Percentiles rank a stretch among this genome's conserved stretches.
Evolutionary conservation across 2,797 vertebrate species (phyloP).

Genomic region (Siniperca undulata): DNA sequence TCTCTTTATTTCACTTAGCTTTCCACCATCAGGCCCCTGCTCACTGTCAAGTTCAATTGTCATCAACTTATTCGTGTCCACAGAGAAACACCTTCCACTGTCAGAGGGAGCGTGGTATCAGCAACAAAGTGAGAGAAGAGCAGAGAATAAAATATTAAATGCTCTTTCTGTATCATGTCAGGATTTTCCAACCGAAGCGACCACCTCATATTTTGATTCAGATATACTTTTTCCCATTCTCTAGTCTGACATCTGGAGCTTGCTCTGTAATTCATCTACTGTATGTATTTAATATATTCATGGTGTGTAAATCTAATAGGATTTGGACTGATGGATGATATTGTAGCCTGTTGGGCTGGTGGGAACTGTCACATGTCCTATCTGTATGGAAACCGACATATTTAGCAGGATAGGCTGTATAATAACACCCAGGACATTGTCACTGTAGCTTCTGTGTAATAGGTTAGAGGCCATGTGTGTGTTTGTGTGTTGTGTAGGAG

Average conservation of each 20-base stretch:
- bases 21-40: constrained; percentile 49
- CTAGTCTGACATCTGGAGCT: constrained; percentile 12
- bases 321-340: constrained; percentile 38
- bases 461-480: constrained; percentile 13
- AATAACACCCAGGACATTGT: constrained; percentile 25
- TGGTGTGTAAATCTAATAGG: constrained; percentile 23
- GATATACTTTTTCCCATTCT: neutral
- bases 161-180: constrained; percentile 29
- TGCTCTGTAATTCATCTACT: constrained; percentile 38
- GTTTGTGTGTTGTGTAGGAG: constrained; percentile 29
- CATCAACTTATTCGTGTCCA: constrained; percentile 67
- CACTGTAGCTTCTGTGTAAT: constrained; percentile 39
- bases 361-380: constrained; percentile 12
- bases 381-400: neutral
- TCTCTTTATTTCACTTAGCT: constrained; percentile 36
- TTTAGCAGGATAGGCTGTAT: constrained; percentile 6
- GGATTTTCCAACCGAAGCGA: neutral
- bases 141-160: constrained; percentile 40
- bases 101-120: constrained; percentile 24
- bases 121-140: constrained; percentile 19
- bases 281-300: constrained; percentile 53
- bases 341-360: neutral
- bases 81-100: constrained; percentile 40
- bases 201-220: constrained; percentile 14
- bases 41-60: constrained; percentile 74